phyloP scores from a whole-genome alignment of 2,888 invertebrate species.

The Neelides folsomi region DNA sequence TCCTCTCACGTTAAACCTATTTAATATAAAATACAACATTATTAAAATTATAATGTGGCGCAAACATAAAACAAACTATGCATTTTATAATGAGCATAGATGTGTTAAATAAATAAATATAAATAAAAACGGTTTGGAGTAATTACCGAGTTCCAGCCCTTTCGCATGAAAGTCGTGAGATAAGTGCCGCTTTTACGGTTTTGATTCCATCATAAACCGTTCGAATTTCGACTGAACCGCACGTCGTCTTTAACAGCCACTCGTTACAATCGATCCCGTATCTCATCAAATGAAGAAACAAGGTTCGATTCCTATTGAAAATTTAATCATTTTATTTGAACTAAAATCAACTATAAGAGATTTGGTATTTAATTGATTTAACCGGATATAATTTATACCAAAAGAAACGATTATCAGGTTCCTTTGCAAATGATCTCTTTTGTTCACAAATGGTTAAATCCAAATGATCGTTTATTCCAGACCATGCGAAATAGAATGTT shows the following conservation, averaged over 20 bases:
- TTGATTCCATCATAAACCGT: constrained; percentile 95
- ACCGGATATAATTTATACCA: constrained; percentile 50
- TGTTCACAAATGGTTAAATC: constrained; percentile 93
- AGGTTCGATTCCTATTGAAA: constrained; percentile 66
- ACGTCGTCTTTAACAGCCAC: constrained; percentile 91
- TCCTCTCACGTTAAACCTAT: constrained; percentile 90
- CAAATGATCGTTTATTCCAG: constrained; percentile 47
- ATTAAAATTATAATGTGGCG: not conserved
- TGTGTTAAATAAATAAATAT: not conserved
- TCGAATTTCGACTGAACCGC: constrained; percentile 92
- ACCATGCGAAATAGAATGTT: constrained; percentile 93
- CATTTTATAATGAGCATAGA: not conserved
- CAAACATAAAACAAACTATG: not conserved
- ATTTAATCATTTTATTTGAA: no score
- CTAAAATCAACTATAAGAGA: no score
- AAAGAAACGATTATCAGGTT: constrained; percentile 90
- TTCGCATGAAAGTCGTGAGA: constrained; percentile 93
- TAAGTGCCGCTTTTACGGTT: constrained; percentile 85
- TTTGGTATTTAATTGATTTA: not conserved
- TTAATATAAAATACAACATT: constrained; percentile 2
- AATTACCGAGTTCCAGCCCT: constrained; percentile 77
- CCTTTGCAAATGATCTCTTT: constrained; percentile 61
- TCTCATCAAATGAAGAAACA: constrained; percentile 81
- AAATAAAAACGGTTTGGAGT: not conserved
- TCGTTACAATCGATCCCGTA: constrained; percentile 78